Evolutionary conservation across 1,140 invertebrate species (phyloP).

Genomic region (Idris sp.): DNA sequence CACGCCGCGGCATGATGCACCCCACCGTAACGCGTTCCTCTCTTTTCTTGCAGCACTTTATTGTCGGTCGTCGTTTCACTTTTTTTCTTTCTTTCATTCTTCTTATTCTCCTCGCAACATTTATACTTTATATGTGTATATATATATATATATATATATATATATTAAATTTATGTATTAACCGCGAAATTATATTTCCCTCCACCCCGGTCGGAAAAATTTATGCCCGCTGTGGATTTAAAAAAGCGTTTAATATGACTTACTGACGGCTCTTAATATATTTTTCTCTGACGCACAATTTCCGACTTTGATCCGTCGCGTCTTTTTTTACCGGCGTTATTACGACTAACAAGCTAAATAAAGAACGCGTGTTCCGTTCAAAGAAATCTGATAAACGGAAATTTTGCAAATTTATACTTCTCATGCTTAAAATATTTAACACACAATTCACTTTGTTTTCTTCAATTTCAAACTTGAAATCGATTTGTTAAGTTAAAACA

Average conservation of each 20-base stretch:
- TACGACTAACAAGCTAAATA: constrained; percentile 19
- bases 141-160: too few relatives aligned
- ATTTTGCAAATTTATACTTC: not conserved
- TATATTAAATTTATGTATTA: constrained; percentile 53
- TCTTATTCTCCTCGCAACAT: constrained; percentile 43
- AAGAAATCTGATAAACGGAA: constrained; percentile 11
- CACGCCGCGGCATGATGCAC: constrained; percentile 63
- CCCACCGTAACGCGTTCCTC: constrained; percentile 66
- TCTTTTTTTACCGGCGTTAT: constrained; percentile 4
- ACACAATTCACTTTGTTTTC: too few relatives aligned
- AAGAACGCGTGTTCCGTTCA: constrained; percentile 8
- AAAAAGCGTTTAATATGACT: constrained; percentile 40
- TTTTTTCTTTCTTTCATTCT: too few relatives aligned
- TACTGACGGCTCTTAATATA: constrained; percentile 17
- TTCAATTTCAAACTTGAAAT: too few relatives aligned
- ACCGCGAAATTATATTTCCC: constrained; percentile 34
- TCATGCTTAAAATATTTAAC: too few relatives aligned
- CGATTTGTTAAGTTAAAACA: too few relatives aligned
- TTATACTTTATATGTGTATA: too few relatives aligned
- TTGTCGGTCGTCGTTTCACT: constrained; percentile 28
- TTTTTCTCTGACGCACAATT: constrained; percentile 15
- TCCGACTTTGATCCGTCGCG: constrained; percentile 13
- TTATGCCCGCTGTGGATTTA: constrained; percentile 16
- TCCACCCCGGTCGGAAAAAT: constrained; percentile 19
- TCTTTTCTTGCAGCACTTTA: constrained; percentile 41